Evolutionary conservation across 2,888 invertebrate genomes (phyloP), one percentile per base, ranked within the genome.

Genomic region (Ypsolopha scabrella): DNA sequence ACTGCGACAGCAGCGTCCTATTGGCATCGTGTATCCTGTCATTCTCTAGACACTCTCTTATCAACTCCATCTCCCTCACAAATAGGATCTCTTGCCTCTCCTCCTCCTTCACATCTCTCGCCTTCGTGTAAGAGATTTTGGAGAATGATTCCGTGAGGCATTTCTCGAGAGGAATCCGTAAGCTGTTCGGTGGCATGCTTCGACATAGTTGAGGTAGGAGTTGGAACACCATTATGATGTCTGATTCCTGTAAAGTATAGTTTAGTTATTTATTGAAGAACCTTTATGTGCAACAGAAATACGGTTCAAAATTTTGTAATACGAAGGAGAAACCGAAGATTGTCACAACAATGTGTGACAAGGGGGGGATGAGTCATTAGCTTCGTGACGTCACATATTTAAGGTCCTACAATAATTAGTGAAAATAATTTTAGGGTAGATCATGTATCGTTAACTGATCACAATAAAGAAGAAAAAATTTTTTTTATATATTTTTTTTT

Each of bases 21-120:
- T 91, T 91, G 0, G 88, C 88, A 44, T 91, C 90, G 52, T 89
- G 89, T 53, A 90, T 88, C 55, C 76, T 76, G 9, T 87, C 80
- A 54, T 82, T 72, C 37, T 78, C 79, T 56, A 92, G 65, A 47
- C 88, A 78, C 10, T 63, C 64, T 48, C 75, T 75, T 34, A 89
- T 66, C 53, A 57, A 55, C 3, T 61, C 63, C 61, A 86, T 52
- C 58, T 72, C 74, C 39, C 57, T 67, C 1, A 67, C 57, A 50
- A 83, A 80, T 41, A 72, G 51, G 13, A 64, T 53, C 41, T 68
- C 65, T 7, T 64, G 33, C 2, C 35, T 35, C 4, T 50, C 57
- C 4, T 54, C 56, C 24, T 62, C 58, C 7, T 56, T 37, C 48
- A 60, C 57, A 7, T 58, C 52, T 44, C 61, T 60, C 51, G 48